phyloP scores from a whole-genome alignment of 2,888 invertebrate species.

The Harpalus rufipes region DNA sequence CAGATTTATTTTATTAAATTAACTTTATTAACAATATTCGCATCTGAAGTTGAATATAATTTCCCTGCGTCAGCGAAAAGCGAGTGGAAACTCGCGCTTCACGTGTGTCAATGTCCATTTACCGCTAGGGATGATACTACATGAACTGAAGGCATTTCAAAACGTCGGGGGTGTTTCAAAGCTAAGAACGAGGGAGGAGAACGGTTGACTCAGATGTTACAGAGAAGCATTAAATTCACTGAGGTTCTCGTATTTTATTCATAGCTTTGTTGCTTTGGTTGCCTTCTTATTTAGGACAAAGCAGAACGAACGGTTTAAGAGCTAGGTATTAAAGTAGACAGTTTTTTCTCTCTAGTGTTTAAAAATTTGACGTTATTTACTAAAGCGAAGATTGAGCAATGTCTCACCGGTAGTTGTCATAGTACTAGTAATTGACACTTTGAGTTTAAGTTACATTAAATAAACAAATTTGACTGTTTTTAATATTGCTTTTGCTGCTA shows the following conservation, averaged over 20 bases:
- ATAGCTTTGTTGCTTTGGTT: conserved; percentile 46
- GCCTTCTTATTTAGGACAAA: conserved; percentile 40
- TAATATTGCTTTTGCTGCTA: too few relatives aligned
- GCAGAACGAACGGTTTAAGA: conserved; percentile 12
- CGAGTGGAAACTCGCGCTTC: conserved; percentile 13
- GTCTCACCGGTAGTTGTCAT: too few relatives aligned
- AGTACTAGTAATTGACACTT: too few relatives aligned
- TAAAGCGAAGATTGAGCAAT: neutral
- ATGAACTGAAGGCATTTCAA: neutral
- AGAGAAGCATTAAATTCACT: conserved; percentile 42
- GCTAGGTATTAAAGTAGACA: conserved; percentile 5
- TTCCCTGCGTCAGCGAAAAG: neutral
- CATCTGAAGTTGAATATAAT: conserved; percentile 11
- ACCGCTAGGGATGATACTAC: neutral
- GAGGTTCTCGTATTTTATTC: conserved; percentile 45
- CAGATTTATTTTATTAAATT: neutral
- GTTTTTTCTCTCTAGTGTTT: neutral
- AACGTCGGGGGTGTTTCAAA: neutral
- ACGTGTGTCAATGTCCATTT: conserved; percentile 38
- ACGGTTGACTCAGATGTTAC: conserved; percentile 41
- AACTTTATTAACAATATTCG: conserved; percentile 23
- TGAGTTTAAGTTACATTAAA: too few relatives aligned
- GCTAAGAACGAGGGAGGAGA: conserved; percentile 24
- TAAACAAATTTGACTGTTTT: too few relatives aligned
- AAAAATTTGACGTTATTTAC: neutral